A percentile compares a stretch with the other conserved stretches of the same genome.
phyloP scores from a whole-genome alignment of 1,140 invertebrate species.

The Heliconius hewitsoni region DNA sequence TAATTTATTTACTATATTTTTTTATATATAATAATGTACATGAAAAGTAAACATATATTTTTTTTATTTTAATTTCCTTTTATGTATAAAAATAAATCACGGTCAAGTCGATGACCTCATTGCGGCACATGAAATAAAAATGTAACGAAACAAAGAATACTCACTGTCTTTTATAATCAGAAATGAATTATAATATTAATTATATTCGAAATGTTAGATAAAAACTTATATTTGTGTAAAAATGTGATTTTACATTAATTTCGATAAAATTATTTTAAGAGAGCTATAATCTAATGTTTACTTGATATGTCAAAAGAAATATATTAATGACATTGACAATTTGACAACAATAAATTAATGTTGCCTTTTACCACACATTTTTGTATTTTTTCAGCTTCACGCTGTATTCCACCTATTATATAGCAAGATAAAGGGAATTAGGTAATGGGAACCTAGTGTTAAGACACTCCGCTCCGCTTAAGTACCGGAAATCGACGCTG shows the following conservation, averaged over 20 bases:
- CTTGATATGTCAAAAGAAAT: slow-evolving; percentile 1
- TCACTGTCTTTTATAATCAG: slow-evolving; percentile 13
- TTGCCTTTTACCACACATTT: background rate
- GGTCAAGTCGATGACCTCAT: slow-evolving; percentile 34
- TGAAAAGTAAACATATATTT: background rate
- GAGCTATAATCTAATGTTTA: background rate
- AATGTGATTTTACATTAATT: slow-evolving; percentile 9
- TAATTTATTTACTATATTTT: background rate
- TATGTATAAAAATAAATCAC: slow-evolving; percentile 21
- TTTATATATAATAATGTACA: background rate
- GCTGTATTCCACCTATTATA: background rate
- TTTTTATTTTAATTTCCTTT: background rate
- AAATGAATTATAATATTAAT: background rate
- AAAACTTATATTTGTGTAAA: background rate
- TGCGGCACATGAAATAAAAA: slow-evolving; percentile 30
- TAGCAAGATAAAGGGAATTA: background rate
- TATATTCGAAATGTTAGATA: background rate
- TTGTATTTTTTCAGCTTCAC: background rate
- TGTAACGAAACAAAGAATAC: slow-evolving; percentile 14
- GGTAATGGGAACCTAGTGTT: background rate
- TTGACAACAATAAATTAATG: background rate
- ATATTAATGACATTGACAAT: background rate
- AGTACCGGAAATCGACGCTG: no score
- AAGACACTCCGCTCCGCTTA: no score
- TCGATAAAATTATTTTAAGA: background rate